Evolutionary conservation across 2,888 invertebrate species (phyloP), one percentile per base, ranked within the genome.

Genomic region (Holacanthella duospinosa): DNA sequence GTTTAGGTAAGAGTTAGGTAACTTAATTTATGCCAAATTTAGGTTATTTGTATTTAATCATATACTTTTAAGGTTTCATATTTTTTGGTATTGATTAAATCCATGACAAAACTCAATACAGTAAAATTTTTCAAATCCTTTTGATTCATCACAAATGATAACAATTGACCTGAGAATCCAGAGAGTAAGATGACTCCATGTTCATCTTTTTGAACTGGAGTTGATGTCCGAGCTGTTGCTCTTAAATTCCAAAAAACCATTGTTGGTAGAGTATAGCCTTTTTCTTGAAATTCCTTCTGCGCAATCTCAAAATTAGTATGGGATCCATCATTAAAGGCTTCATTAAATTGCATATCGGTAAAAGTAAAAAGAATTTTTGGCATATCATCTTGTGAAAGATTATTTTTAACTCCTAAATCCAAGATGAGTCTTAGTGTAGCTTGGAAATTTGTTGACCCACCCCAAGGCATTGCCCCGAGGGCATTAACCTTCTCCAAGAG

Each of bases 201-300:
- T 29, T 70, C 67, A 56, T 67, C 53, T 19, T 27, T 55, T 29
- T 60, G 56, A 4, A 71, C 66, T n/a, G 68, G 71, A 2, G 66
- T 68, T 1, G 66, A 62, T 21, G 55, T 53, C 12, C 58, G 62
- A n/a, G 28, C 61, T 28, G 24, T 29, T 1, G 53, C 58, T 4
- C 68, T 57, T 54, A 71, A 58, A 55, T 71, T 71, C 71, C 71
- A 71, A 44, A 68, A 71, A 19, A 68, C 61, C 19, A 71, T 63
- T 9, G 59, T 29, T 12, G 71, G 71, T 3, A 69, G 24, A 4
- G 25, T 27, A 48, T 62, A 68, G 2, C 66, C 64, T 1, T 59
- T 53, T 43, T 61, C 27, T n/a, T 43, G 29, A 29, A 66, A 71
- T 24, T 59, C 29, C 1, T 27, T 27, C 29, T 66, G 61, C 27